Evolutionary conservation across 1,140 invertebrate species (phyloP), one percentile per base, ranked within the genome.

Genomic region (Bombus sibiricus): DNA sequence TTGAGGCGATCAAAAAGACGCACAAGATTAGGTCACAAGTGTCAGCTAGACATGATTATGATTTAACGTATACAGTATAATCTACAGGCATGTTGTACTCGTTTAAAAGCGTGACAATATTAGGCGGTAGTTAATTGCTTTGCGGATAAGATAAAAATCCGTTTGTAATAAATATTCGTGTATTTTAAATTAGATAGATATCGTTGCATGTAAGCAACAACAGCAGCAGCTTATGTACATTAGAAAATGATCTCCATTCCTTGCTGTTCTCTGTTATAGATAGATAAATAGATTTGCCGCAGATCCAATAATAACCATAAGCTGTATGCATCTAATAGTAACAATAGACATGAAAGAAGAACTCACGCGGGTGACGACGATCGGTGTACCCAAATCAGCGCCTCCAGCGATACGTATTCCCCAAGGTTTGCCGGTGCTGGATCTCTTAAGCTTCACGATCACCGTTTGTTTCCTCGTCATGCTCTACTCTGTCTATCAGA

Each of bases 321-420:
- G 76, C 34, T n/a, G 22, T 41, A 32, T 32, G 28, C 47, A 12
- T 66, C 74, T 15, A 75, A 53, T 13, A 53, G 18, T n/a, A 73
- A 18, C 22, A 34, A 10, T 34, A 22, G 66, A 53, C 18, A 28
- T 47, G 57, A 86, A 75, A 81, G 81, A 39, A 76, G 86, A 88
- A 96, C 96, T 97, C 97, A 99, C 98, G 97, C 97, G 97, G 90
- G 98, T 98, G 93, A 99, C 97, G 93, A 98, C 97, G 91, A 99
- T 96, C 80, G 98, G 97, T n/a, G 97, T 97, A 90, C 97, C 97
- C 90, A 98, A 96, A 96, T 99, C 98, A 87, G 97, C 96, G 86
- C 98, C 98, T 90, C 98, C 98, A 87, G 98, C 98, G 83, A 99
- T 96, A 88, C 98, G 97, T 92, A 99, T 98, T 74, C 98, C 98